Percentiles rank a stretch among this genome's conserved stretches.
These are phyloP conservation scores for Eriosoma lanigerum DNA, from an alignment of 1,140 invertebrate species.

Conservation along the genomic window DNA sequence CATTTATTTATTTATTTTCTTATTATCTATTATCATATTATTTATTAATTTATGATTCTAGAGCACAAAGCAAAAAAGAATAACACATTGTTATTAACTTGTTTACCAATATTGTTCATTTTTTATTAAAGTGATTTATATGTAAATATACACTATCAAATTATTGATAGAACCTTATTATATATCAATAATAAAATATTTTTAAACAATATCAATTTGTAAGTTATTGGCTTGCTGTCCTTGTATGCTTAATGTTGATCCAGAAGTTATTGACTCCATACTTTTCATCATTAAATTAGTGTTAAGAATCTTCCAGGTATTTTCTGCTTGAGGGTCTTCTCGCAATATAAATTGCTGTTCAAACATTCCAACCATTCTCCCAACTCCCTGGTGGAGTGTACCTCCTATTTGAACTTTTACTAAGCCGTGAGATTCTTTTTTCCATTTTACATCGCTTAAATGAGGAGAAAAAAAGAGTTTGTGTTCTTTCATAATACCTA, in stretches of 20 bases:
- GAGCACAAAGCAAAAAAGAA: no score
- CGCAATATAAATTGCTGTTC: slow-evolving; percentile 40
- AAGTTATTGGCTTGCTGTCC: not conserved
- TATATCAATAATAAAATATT: no score
- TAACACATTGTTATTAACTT: no score
- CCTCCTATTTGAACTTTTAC: slow-evolving; percentile 45
- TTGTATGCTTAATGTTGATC: slow-evolving; percentile 30
- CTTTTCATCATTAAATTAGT: slow-evolving; percentile 46
- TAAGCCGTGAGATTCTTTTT: slow-evolving; percentile 42
- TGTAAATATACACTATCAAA: no score
- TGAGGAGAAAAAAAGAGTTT: slow-evolving; percentile 32
- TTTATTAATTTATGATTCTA: no score
- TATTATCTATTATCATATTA: no score
- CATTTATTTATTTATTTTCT: no score
- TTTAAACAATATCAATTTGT: slow-evolving; percentile 24
- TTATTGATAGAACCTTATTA: no score
- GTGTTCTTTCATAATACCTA: slow-evolving; percentile 28
- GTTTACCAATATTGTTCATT: no score
- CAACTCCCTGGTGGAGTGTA: slow-evolving; percentile 37
- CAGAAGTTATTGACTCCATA: slow-evolving; percentile 27
- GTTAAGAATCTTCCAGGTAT: slow-evolving; percentile 38
- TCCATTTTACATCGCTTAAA: slow-evolving; percentile 39
- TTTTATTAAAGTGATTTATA: no score
- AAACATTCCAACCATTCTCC: slow-evolving; percentile 42
- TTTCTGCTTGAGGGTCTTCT: slow-evolving; percentile 45